Evolutionary conservation across 1,140 invertebrate species (phyloP).

Genomic region (Ditylenchus dipsaci): DNA sequence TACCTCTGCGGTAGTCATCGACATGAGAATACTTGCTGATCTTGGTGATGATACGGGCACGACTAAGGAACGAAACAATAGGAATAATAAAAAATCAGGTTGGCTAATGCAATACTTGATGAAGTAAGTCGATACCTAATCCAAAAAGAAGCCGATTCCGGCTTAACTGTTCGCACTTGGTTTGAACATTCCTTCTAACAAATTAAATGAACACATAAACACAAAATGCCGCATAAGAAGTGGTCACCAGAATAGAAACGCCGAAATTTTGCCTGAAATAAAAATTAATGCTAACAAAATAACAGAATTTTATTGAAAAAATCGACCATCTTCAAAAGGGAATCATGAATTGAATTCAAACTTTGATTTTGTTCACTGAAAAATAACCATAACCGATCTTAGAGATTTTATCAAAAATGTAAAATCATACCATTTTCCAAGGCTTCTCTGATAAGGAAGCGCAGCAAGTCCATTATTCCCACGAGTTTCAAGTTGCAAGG

Average conservation of each 20-base stretch:
- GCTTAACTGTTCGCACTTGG: constrained; percentile 91
- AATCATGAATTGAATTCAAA: constrained; percentile 98
- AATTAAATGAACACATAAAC: background rate
- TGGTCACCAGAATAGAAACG: constrained; percentile 75
- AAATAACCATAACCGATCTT: background rate
- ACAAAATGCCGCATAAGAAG: no score
- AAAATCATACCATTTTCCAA: constrained; percentile 61
- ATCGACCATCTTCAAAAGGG: constrained; percentile 73
- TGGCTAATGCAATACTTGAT: no score
- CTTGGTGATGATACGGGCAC: constrained; percentile 71
- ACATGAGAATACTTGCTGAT: constrained; percentile 96
- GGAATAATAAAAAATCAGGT: no score
- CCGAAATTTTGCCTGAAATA: constrained; percentile 93
- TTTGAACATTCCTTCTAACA: constrained; percentile 80
- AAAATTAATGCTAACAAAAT: constrained; percentile 72
- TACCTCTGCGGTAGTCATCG: constrained; percentile 35
- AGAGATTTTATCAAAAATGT: constrained; percentile 60
- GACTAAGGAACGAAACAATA: no score
- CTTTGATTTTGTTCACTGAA: constrained; percentile 83
- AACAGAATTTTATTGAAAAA: background rate
- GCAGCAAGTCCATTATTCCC: constrained; percentile 79
- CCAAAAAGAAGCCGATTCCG: constrained; percentile 86
- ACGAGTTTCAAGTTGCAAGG: constrained; percentile 78
- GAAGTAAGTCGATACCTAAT: constrained; percentile 86
- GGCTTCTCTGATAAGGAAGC: constrained; percentile 71